Base-by-base conservation (phyloP, 1,140 invertebrate genomes). In the Metopolophium dirhodum region DNA sequence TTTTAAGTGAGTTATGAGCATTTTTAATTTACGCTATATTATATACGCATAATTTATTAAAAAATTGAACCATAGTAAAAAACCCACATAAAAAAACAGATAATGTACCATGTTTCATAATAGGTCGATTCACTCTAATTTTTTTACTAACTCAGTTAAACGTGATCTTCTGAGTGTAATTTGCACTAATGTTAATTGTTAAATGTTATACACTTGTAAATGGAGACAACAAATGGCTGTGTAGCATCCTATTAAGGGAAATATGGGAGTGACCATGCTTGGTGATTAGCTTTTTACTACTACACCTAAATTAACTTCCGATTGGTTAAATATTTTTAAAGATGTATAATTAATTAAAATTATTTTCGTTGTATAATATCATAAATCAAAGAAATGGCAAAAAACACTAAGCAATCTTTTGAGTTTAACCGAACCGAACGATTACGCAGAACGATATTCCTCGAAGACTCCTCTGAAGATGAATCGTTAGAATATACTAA, bases 381-480 rank as follows among this genome's bases (percentile, higher is more conserved):
- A 14, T 18, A 77, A 77, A 6, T 77, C n/a, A 77, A n/a, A 41
- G 23, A 85, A 85, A 85, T 85, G 83, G 23, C 37, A 26, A 41
- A 41, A 14, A 49, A 86, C 11, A 77, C 30, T n/a, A n/a, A n/a
- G 45, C 1, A 86, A 45, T 18, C 26, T 47, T n/a, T 86, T 47
- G 26, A 30, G 4, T 77, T 77, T 77, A 18, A 86, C 30, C 37
- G 45, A 86, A 88, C 18, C 20, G 87, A 88, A 9, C 87, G 47
- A 37, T 51, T 88, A 51, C 87, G 87, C n/a, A 88, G 35, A 88
- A 49, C 87, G n/a, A 88, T 88, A 51, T 88, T 88, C n/a, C 30
- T 51, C 0, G 87, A 88, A 35, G 87, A 49, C 47, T 51, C 47
- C 2, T 41, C 45, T 20, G 61, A 77, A 9, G 87, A 88, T 3